A percentile compares a stretch with the other conserved stretches of the same genome.
phyloP scores from a whole-genome alignment of 1,140 invertebrate species.

The Zaprionus taronus region DNA sequence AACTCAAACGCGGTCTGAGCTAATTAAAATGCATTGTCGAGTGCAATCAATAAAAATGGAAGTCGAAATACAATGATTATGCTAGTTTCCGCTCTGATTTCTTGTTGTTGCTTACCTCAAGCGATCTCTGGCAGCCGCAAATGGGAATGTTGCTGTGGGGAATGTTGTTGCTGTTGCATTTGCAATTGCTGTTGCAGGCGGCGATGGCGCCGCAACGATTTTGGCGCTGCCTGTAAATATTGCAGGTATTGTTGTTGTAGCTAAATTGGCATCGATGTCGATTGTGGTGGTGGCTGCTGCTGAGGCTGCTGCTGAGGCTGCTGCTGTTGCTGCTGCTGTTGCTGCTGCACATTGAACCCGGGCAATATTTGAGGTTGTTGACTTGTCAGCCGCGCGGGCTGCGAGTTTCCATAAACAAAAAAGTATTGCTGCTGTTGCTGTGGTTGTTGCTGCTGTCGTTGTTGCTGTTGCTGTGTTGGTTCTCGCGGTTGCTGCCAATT shows the following conservation, averaged over 20 bases:
- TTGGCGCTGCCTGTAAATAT: conserved; percentile 62
- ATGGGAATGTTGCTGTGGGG: conserved; percentile 13
- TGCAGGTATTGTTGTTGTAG: conserved; percentile 33
- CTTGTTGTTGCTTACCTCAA: conserved; percentile 57
- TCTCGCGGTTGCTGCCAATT: conserved; percentile 59
- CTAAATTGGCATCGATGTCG: conserved; percentile 33
- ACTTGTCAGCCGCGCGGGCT: conserved; percentile 47
- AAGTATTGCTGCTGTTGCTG: conserved; percentile 52
- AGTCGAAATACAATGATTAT: neutral
- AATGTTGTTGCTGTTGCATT: conserved; percentile 23
- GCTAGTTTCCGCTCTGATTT: conserved; percentile 21
- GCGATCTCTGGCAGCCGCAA: conserved; percentile 26
- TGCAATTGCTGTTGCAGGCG: conserved; percentile 42
- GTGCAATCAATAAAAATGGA: conserved; percentile 20
- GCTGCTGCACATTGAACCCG: conserved; percentile 64
- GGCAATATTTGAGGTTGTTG: conserved; percentile 76
- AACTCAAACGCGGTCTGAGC: conserved; percentile 46
- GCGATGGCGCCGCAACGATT: conserved; percentile 60
- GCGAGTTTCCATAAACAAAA: conserved; percentile 66
- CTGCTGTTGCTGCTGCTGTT: conserved; percentile 17
- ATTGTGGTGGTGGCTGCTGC: conserved; percentile 25
- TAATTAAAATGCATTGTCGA: conserved; percentile 78
- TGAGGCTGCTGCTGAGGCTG: conserved; percentile 24
- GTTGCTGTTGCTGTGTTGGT: conserved; percentile 19
- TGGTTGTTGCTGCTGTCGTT: conserved; percentile 33